Evolutionary conservation across 2,888 invertebrate species (phyloP).

Genomic region (Clanis bilineata): DNA sequence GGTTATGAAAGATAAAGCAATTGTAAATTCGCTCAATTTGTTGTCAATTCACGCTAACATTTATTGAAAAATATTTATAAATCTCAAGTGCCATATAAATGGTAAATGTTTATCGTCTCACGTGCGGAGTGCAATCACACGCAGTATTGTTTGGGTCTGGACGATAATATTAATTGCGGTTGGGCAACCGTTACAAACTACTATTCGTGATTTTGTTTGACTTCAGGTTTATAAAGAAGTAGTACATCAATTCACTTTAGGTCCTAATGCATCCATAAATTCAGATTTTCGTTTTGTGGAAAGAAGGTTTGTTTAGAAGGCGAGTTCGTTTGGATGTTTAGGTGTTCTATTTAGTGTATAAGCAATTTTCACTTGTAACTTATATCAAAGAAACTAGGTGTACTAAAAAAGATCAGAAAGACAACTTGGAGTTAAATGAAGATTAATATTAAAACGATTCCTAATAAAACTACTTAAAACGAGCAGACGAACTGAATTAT

Average conservation of each 20-base stretch:
- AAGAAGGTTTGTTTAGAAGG: too few relatives aligned
- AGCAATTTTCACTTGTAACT: too few relatives aligned
- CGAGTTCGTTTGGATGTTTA: too few relatives aligned
- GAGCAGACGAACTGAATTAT: too few relatives aligned
- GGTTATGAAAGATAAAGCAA: neutral
- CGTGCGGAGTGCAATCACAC: slow-evolving; percentile 4
- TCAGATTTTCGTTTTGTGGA: too few relatives aligned
- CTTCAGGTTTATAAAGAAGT: neutral
- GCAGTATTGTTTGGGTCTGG: neutral
- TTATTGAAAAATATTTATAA: neutral
- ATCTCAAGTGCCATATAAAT: neutral
- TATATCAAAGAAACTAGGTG: too few relatives aligned
- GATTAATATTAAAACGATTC: too few relatives aligned
- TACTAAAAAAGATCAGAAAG: too few relatives aligned
- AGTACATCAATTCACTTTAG: neutral
- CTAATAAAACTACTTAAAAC: too few relatives aligned
- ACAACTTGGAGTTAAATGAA: too few relatives aligned
- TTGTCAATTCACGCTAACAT: neutral
- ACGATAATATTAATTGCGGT: slow-evolving; percentile 1
- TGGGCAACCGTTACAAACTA: neutral
- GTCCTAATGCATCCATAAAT: neutral
- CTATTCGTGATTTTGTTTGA: neutral
- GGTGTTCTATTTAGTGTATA: too few relatives aligned
- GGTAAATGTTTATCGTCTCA: neutral
- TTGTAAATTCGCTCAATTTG: too few relatives aligned